phyloP scores from a whole-genome alignment of 2,113 vertebrate genomes.

The Pygoscelis antarcticus region DNA sequence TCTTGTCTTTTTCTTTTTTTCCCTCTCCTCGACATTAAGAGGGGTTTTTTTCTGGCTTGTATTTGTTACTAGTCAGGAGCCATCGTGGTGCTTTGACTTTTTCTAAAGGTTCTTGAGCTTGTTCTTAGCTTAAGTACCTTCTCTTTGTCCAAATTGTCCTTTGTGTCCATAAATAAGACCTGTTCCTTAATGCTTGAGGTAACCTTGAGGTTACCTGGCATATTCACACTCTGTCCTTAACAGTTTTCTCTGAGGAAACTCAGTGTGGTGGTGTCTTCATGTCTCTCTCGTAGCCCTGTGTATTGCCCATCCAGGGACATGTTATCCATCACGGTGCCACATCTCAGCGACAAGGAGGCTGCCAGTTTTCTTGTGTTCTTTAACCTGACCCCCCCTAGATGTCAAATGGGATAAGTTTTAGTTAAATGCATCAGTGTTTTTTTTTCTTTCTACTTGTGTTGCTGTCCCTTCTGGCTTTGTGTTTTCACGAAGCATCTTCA shows the following conservation, averaged over 20 bases:
- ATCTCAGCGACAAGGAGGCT: background rate
- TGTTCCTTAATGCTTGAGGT: background rate
- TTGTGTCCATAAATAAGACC: background rate
- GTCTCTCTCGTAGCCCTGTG: rapidly evolving
- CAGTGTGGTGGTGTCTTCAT: background rate
- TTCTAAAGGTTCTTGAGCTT: background rate
- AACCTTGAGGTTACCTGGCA: background rate
- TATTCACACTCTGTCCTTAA: background rate
- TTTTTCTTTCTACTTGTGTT: background rate
- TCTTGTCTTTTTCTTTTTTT: background rate
- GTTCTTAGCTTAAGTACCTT: background rate
- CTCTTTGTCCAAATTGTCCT: background rate
- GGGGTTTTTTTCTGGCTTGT: background rate
- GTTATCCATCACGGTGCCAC: rapidly evolving
- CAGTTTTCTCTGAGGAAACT: background rate
- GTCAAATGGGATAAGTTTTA: background rate
- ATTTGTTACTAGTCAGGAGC: background rate
- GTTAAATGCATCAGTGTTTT: background rate
- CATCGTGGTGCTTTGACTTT: background rate
- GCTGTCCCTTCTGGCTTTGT: background rate
- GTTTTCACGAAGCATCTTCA: background rate
- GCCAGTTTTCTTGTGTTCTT: background rate
- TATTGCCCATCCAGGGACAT: rapidly evolving
- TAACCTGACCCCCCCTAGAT: background rate
- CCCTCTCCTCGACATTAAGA: background rate